Evolutionary conservation across 2,888 invertebrate species (phyloP).

Genomic region (Ochlodes sylvanus): DNA sequence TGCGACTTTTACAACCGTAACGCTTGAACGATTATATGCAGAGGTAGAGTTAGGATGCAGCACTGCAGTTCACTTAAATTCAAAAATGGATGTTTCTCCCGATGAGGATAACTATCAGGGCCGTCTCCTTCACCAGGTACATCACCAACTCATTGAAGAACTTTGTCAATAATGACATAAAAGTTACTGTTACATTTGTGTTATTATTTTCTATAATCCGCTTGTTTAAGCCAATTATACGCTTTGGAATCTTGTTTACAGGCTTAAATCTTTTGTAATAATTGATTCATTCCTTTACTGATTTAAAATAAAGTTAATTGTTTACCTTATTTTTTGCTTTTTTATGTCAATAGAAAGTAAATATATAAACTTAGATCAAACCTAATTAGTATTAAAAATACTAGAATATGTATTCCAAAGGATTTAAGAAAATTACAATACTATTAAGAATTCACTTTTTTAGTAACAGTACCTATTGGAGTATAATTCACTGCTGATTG

Average conservation of each 20-base stretch:
- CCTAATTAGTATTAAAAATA: too few species aligned
- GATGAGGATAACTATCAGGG: slow-evolving; percentile 93
- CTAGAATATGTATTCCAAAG: too few species aligned
- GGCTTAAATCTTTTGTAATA: slow-evolving; percentile 8
- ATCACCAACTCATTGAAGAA: not conserved
- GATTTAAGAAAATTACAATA: too few species aligned
- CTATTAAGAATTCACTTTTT: too few species aligned
- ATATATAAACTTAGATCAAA: too few species aligned
- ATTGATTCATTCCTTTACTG: not conserved
- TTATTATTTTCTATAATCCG: slow-evolving; percentile 2
- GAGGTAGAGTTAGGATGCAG: slow-evolving; percentile 39
- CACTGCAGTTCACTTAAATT: slow-evolving; percentile 53
- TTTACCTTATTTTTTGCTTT: slow-evolving; percentile 16
- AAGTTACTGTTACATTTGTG: slow-evolving; percentile 4
- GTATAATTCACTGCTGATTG: too few species aligned
- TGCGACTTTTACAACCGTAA: slow-evolving; percentile 48
- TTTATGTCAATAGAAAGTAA: too few species aligned
- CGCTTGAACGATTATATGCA: slow-evolving; percentile 67
- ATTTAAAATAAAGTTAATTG: not conserved
- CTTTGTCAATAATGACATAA: not conserved
- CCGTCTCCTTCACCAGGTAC: slow-evolving; percentile 90
- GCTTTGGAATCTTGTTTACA: not conserved
- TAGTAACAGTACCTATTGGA: too few species aligned
- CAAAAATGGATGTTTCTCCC: slow-evolving; percentile 88
- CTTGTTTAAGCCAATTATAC: slow-evolving; percentile 26